Base-by-base conservation (phyloP, 2,888 invertebrate species). In the Epirrhoe alternata region DNA sequence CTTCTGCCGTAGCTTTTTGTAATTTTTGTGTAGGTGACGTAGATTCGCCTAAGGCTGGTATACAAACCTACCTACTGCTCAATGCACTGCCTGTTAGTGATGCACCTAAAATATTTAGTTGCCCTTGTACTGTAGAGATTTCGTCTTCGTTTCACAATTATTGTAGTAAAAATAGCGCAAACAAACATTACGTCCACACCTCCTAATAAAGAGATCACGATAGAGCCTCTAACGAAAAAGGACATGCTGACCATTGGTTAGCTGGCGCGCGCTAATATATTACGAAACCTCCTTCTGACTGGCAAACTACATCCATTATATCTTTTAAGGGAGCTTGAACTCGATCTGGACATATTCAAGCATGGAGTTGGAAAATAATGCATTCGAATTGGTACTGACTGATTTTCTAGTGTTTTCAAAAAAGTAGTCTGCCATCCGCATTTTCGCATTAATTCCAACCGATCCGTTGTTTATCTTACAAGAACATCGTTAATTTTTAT, bases 161-260 rank as follows among this genome's bases (percentile, higher is more conserved):
- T 69, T 74, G 60, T 64, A 66, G 68, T 68, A 70, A 76, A 77
- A 82, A 81, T 79, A 70, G 60, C 71, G 61, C 54, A 70, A 65
- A 66, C 68, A 66, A 69, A 70, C 72, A 73, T 71, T 78, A 70
- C 78, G 81, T 81, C 78, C 76, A 77, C 76, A 78, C 77, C 74
- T 82, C 86, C 87, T 90, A 91, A 92, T 88, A 83, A 74, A 86
- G 86, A 79, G 79, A 88, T 89, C 92, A 92, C 92, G 90, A 86
- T 80, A 78, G 77, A 77, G 71, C 74, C 71, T 74, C 77, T 79
- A 77, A 84, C 85, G 80, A 82, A 88, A 86, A 87, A 80, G 84
- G 85, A 77, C 80, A 82, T 77, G 77, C 72, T 62, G 70, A 76
- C 77, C 74, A 74, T 77, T 79, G 72, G 78, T 87, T 87, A 87